These are phyloP conservation scores for Taxidea taxus DNA, from an alignment of 2,113 vertebrate species.

Conservation along the genomic window DNA sequence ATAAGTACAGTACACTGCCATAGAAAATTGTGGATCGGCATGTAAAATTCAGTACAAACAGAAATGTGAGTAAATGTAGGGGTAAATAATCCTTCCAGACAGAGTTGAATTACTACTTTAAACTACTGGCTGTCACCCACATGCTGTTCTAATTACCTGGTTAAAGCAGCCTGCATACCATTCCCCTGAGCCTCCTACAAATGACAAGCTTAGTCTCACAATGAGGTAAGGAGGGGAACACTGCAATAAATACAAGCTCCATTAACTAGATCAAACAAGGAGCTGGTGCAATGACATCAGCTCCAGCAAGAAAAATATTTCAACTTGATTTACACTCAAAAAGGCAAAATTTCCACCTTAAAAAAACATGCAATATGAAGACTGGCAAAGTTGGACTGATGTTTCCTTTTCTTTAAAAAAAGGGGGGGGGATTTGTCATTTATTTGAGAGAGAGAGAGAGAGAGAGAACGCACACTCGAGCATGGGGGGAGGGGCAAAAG, in stretches of 20 bases:
- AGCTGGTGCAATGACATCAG: background rate
- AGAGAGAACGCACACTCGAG: background rate
- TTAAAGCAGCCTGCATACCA: slow-evolving; percentile 25
- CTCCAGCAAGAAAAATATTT: background rate
- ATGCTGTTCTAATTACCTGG: slow-evolving; percentile 57
- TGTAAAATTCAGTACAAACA: slow-evolving; percentile 67
- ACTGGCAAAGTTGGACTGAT: background rate
- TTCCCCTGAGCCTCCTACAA: slow-evolving; percentile 36
- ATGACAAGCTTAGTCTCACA: slow-evolving; percentile 32
- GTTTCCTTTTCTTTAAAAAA: background rate
- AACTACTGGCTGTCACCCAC: background rate
- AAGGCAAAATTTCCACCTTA: background rate
- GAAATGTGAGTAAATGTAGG: slow-evolving; percentile 66
- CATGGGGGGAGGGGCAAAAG: background rate
- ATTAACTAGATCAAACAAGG: slow-evolving; percentile 43
- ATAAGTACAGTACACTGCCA: slow-evolving; percentile 43
- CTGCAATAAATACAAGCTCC: background rate
- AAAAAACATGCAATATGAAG: background rate
- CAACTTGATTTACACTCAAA: background rate
- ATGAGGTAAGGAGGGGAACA: background rate
- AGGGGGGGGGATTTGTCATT: background rate
- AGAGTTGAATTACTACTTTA: slow-evolving; percentile 58
- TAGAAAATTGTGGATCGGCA: slow-evolving; percentile 53
- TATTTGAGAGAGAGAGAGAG: background rate
- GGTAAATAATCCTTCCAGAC: slow-evolving; percentile 56